These are phyloP conservation scores for Eulithis testata DNA, from an alignment of 2,888 invertebrate genomes.

Conservation along the genomic window DNA sequence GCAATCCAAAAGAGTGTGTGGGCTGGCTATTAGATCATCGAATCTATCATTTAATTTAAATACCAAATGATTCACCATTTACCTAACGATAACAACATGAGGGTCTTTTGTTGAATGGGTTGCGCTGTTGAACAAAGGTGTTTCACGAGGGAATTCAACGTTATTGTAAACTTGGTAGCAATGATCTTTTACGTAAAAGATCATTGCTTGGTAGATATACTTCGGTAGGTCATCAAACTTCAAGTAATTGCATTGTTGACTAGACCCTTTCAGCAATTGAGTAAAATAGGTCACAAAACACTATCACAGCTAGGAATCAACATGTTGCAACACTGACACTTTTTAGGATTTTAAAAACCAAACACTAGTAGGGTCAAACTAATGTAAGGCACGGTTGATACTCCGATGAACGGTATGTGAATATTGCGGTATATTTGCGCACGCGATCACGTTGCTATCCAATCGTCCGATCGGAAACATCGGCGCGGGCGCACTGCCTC, in stretches of 20 bases:
- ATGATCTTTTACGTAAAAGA: too few species aligned
- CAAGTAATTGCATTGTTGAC: slow-evolving; percentile 9
- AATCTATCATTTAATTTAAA: slow-evolving; percentile 41
- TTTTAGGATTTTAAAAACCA: slow-evolving; percentile 5
- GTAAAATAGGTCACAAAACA: slow-evolving; percentile 18
- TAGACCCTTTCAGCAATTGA: slow-evolving; percentile 17
- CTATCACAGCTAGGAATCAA: background rate
- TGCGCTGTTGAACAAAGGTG: slow-evolving; percentile 14
- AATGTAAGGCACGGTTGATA: background rate
- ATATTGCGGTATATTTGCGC: slow-evolving; percentile 57
- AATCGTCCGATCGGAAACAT: slow-evolving; percentile 69
- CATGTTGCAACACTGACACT: background rate
- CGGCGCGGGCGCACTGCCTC: slow-evolving; percentile 71
- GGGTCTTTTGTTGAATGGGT: slow-evolving; percentile 8
- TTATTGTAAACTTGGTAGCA: slow-evolving; percentile 4
- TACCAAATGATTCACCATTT: slow-evolving; percentile 44
- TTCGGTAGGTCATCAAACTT: slow-evolving; percentile 21
- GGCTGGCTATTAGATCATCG: slow-evolving; percentile 73
- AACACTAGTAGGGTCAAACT: slow-evolving; percentile 2
- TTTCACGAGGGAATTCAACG: slow-evolving; percentile 5
- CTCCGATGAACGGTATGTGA: slow-evolving; percentile 9
- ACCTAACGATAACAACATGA: slow-evolving; percentile 14
- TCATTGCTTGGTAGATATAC: background rate
- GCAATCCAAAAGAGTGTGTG: slow-evolving; percentile 49
- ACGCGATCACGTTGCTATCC: slow-evolving; percentile 55